phyloP scores from a whole-genome alignment of 2,888 invertebrate genomes.

The Elegia similella region DNA sequence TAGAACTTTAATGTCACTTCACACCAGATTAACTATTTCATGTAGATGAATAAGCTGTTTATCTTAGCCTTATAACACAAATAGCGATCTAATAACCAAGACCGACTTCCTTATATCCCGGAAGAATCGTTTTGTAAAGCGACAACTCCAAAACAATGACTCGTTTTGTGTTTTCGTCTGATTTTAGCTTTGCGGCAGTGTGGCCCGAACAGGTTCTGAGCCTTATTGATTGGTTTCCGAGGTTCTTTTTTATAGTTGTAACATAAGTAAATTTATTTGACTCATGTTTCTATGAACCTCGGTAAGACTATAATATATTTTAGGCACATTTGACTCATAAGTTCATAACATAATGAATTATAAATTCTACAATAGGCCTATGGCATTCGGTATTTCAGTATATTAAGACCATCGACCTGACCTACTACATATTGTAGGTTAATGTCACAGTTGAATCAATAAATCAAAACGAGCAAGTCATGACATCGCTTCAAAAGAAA shows the following conservation, averaged over 20 bases:
- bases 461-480: slow-evolving; percentile 16
- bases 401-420: slow-evolving; percentile 1
- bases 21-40: not conserved
- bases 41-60: not conserved
- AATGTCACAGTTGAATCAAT: slow-evolving; percentile 14
- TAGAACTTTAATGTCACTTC: not conserved
- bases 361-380: no score
- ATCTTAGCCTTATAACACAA: not conserved
- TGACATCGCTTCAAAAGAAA: not conserved
- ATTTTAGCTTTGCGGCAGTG: slow-evolving; percentile 20
- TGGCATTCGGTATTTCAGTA: not conserved
- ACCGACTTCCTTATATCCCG: slow-evolving; percentile 63
- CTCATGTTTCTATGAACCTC: no score
- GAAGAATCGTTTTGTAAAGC: slow-evolving; percentile 47
- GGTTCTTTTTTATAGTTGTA: not conserved
- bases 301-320: no score
- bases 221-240: not conserved
- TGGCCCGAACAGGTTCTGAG: slow-evolving; percentile 22
- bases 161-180: slow-evolving; percentile 25
- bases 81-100: slow-evolving; percentile 15
- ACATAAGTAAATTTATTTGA: no score
- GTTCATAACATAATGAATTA: no score
- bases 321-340: no score
- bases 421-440: slow-evolving; percentile 19
- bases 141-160: slow-evolving; percentile 36